phyloP scores from a whole-genome alignment of 2,113 vertebrate species.

The Triplophysa rosa region DNA sequence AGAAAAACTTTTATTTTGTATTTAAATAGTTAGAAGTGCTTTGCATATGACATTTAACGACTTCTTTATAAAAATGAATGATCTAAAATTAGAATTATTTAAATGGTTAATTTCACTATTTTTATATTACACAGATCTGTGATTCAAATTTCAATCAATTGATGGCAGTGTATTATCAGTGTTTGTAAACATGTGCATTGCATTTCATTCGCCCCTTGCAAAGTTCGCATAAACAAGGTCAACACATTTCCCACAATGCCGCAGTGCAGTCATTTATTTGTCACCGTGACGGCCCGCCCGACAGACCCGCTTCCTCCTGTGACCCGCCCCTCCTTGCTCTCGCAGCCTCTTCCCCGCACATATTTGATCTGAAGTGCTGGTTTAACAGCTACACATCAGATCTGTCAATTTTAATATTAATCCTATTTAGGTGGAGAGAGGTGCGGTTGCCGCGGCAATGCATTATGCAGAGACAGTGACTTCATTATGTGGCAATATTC shows the following conservation, averaged over 20 bases:
- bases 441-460: conserved; percentile 61
- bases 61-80: no score
- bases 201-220: conserved; percentile 4
- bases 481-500: conserved; percentile 72
- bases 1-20: no score
- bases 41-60: no score
- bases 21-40: no score
- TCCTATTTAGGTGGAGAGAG: conserved; percentile 70
- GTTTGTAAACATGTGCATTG: not conserved
- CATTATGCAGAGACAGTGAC: conserved; percentile 76
- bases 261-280: not conserved
- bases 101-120: not conserved
- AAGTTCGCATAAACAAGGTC: conserved; percentile 33
- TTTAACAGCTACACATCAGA: conserved; percentile 74
- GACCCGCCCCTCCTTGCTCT: not conserved
- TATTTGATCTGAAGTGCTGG: conserved; percentile 65
- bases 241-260: conserved; percentile 37
- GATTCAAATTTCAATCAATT: not conserved
- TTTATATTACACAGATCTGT: not conserved
- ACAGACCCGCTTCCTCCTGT: not conserved
- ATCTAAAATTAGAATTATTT: no score
- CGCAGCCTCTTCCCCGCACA: conserved; percentile 58
- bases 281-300: conserved; percentile 26
- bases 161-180: not conserved
- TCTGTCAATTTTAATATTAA: conserved; percentile 70